phyloP scores from a whole-genome alignment of 2,797 vertebrate genomes.

The Hyperoplus lanceolatus region DNA sequence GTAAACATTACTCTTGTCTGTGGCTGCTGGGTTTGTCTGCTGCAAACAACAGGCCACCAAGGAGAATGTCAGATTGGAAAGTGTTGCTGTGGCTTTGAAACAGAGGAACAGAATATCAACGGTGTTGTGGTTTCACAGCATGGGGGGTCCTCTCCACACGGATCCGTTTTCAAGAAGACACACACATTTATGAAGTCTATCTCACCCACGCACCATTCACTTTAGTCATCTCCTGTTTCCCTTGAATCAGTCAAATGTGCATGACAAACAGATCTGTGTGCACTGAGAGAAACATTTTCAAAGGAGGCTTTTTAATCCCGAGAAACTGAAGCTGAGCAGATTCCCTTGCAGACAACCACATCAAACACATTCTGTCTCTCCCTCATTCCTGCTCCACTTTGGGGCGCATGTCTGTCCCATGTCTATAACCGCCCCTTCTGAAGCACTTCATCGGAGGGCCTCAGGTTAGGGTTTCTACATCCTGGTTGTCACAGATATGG shows the following conservation, averaged over 20 bases:
- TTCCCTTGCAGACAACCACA: constrained; percentile 67
- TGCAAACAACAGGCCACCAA: constrained; percentile 72
- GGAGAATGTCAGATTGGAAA: constrained; percentile 67
- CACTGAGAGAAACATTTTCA: constrained; percentile 18
- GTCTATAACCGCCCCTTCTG: constrained; percentile 70
- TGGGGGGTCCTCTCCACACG: neutral
- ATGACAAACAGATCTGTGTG: constrained; percentile 27
- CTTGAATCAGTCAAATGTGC: constrained; percentile 25
- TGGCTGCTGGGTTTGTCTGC: constrained; percentile 66
- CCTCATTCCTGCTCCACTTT: constrained; percentile 35
- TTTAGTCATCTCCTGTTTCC: constrained; percentile 44
- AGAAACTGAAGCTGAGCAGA: constrained; percentile 59
- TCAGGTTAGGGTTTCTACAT: constrained; percentile 78
- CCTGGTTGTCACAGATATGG: constrained; percentile 78
- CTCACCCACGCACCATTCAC: constrained; percentile 25
- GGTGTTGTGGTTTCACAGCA: constrained; percentile 56
- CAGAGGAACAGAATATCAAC: constrained; percentile 37
- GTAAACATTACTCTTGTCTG: constrained; percentile 69
- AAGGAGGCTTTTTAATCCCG: constrained; percentile 42
- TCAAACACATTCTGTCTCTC: constrained; percentile 59
- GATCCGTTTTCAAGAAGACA: no score
- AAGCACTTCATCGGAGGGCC: constrained; percentile 59
- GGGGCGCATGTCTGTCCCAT: constrained; percentile 45
- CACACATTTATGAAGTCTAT: constrained; percentile 10
- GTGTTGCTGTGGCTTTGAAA: constrained; percentile 50